A percentile compares a stretch with the other conserved stretches of the same genome.
Conservation (phyloP, 2,113 vertebrate genomes). For the Actinemys pallida region DNA sequence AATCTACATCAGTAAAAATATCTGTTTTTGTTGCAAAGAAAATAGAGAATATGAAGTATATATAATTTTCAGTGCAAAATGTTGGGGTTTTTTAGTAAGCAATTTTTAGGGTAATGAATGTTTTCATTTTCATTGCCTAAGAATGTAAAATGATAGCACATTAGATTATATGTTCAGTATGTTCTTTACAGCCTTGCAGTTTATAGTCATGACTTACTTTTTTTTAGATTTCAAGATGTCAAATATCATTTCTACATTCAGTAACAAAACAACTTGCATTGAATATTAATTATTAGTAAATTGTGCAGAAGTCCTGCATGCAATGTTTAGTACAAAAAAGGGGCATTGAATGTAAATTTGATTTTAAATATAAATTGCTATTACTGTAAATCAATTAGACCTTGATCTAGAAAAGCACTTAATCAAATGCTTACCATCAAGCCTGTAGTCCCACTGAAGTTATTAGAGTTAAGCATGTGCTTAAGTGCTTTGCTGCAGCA, state of each 20-base stretch:
- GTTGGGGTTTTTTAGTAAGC: neutral
- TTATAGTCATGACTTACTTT: neutral
- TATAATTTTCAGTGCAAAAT: neutral
- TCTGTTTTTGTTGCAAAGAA: neutral
- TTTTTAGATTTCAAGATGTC: slow-evolving; percentile 8
- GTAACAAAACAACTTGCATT: neutral
- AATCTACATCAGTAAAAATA: neutral
- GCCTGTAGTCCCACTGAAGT: neutral
- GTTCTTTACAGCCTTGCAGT: neutral
- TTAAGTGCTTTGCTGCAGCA: neutral
- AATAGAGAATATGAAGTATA: neutral
- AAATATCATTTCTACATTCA: neutral
- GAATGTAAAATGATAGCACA: neutral
- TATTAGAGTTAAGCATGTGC: neutral
- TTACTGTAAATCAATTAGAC: neutral
- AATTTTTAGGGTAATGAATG: neutral
- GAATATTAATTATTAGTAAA: neutral
- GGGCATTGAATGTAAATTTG: neutral
- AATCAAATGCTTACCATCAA: neutral
- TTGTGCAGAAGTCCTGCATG: neutral
- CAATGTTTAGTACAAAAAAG: neutral
- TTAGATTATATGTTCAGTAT: neutral
- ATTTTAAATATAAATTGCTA: neutral
- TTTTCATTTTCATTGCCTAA: neutral
- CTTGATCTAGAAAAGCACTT: neutral